Evolutionary conservation across 2,888 invertebrate species (phyloP).

Genomic region (Drosophila anceps): DNA sequence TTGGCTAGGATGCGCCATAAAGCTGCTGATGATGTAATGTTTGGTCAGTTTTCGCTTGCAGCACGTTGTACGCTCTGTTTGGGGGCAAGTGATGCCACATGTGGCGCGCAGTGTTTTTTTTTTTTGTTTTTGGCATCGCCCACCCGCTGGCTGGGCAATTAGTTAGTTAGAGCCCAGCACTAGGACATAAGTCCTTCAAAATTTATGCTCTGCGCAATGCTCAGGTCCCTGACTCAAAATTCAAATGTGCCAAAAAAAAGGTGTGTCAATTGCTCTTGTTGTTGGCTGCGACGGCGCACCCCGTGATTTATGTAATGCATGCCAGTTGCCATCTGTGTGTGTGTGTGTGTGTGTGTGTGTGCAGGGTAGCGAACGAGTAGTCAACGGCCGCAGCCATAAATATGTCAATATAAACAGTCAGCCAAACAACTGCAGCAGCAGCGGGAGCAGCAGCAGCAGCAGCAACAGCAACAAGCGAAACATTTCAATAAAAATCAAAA

Average conservation of each 20-base stretch:
- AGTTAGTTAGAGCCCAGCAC: constrained; percentile 22
- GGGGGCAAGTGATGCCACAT: constrained; percentile 33
- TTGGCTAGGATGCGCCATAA: constrained; percentile 24
- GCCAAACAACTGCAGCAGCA: constrained; percentile 59
- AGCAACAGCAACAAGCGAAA: constrained; percentile 66
- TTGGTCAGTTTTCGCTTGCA: not conserved
- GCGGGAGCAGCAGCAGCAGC: constrained; percentile 40
- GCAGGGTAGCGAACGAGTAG: constrained; percentile 19
- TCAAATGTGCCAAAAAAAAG: constrained; percentile 64
- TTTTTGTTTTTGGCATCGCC: not conserved
- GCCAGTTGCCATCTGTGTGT: constrained; percentile 31
- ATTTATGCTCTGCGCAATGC: constrained; percentile 18
- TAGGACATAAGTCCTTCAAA: constrained; percentile 52
- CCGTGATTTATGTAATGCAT: constrained; percentile 73
- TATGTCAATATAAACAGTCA: constrained; percentile 75
- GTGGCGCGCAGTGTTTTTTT: constrained; percentile 19
- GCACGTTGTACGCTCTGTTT: constrained; percentile 1
- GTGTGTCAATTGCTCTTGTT: constrained; percentile 59
- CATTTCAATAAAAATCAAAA: constrained; percentile 81
- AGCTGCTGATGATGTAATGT: constrained; percentile 28
- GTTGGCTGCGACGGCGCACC: constrained; percentile 59
- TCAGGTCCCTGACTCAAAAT: constrained; percentile 38
- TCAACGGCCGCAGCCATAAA: constrained; percentile 68
- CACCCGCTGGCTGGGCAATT: constrained; percentile 54
- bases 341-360: not conserved